Base-by-base conservation (phyloP, 2,888 invertebrate genomes). In the Drosophila eohydei region DNA sequence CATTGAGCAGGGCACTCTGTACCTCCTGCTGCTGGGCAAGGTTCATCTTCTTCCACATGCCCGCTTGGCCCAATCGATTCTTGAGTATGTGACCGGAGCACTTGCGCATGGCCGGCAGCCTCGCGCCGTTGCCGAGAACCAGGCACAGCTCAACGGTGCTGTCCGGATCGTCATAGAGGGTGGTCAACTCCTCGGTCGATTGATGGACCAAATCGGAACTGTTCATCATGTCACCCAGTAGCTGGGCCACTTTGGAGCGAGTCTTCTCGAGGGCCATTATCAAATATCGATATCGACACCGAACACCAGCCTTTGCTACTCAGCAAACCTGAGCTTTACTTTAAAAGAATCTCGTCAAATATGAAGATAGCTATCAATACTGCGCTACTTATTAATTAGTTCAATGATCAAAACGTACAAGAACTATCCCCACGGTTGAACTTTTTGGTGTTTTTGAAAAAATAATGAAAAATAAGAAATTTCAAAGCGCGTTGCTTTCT, bases 61-160 rank as follows among this genome's bases (percentile, higher is more conserved):
- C 58, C 48, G 30, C 16, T 14, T 58, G 38, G 36, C 12, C 38
- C 16, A 58, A 12, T 0, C 58, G 58, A 1, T 5, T 30, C 48
- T 38, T 38, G 4, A 58, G 48, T 38, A 58, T 58, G 28, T 48
- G 48, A 0, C 48, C 46, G 5, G 58, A 38, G 30, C 58, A 58
- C 21, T 48, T 58, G 58, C 58, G 58, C 30, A 58, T 48, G 0
- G 48, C 48, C 58, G 58, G 14, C 38, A 38, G 2, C 38, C 21
- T 16, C 16, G 16, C 2, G 0, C 5, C 6, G 14, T 48, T 48
- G 14, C 38, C 38, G 1, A 58, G 36, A 30, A 58, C 16, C 48
- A 6, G 7, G 38, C 48, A 58, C 9, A 58, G 28, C 21, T 58
- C 48, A 3, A 48, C 38, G 5, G 48, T 58, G 30, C 58, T 58